Percentiles rank a stretch among this genome's conserved stretches.
Conservation (phyloP, 37 sponge, comb jelly and placozoan genomes). For the Amphimedon queenslandica region DNA sequence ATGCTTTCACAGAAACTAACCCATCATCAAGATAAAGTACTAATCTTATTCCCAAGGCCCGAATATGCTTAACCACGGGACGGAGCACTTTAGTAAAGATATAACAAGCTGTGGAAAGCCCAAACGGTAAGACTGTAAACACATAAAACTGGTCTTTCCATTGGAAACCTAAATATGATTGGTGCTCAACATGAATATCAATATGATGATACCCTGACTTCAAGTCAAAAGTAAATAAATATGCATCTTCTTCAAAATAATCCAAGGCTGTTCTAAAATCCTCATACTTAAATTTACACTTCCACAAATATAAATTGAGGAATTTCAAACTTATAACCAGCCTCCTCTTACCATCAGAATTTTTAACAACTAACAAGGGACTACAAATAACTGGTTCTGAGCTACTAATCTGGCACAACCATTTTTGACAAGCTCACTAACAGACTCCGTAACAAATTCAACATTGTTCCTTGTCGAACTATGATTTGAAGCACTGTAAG, state of each 20-base stretch:
- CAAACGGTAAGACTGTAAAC: slow-evolving; percentile 17
- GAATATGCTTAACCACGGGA: not conserved
- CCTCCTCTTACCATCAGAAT: slow-evolving; percentile 2
- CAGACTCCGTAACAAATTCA: slow-evolving; percentile 19
- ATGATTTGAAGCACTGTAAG: not conserved
- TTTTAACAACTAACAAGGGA: slow-evolving; percentile 18
- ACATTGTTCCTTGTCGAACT: slow-evolving; percentile 1
- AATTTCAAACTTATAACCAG: slow-evolving; percentile 17
- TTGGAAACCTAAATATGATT: slow-evolving; percentile 17
- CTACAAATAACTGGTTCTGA: slow-evolving; percentile 6
- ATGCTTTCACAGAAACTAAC: not conserved
- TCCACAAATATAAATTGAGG: slow-evolving; percentile 16
- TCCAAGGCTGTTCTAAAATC: too few species aligned
- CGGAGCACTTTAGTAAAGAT: too few species aligned
- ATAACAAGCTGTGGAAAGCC: too few species aligned
- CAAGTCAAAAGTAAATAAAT: slow-evolving; percentile 29
- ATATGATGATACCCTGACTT: too few species aligned
- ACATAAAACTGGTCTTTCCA: slow-evolving; percentile 5
- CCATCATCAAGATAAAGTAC: slow-evolving; percentile 11
- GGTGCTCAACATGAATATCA: slow-evolving; percentile 10
- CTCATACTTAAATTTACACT: slow-evolving; percentile 36
- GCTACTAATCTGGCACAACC: not conserved
- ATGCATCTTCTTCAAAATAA: slow-evolving; percentile 24
- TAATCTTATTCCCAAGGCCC: not conserved
- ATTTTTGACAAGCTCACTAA: slow-evolving; percentile 4